Conservation (phyloP, 2,797 vertebrate genomes). For the Borostomias antarcticus region DNA sequence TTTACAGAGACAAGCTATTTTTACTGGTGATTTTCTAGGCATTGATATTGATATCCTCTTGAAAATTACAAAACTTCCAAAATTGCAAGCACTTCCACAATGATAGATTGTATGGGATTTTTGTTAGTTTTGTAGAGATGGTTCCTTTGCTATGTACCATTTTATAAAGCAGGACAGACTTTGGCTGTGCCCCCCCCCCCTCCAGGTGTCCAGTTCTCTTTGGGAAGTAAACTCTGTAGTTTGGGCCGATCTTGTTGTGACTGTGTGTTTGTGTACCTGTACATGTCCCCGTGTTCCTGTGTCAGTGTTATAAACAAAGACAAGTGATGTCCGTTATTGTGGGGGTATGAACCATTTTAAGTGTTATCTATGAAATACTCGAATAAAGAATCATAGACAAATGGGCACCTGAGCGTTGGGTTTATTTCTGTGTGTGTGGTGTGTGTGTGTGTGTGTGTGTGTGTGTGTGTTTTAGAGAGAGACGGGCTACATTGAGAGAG, state of each 20-base stretch:
- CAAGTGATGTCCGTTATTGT: slow-evolving; percentile 81
- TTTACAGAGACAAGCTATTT: slow-evolving; percentile 86
- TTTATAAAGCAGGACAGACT: slow-evolving; percentile 80
- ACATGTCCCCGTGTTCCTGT: slow-evolving; percentile 77
- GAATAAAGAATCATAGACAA: slow-evolving; percentile 78
- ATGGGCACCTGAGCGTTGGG: slow-evolving; percentile 21
- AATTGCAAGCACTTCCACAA: slow-evolving; percentile 79
- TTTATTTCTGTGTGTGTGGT: no score
- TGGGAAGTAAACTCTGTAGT: slow-evolving; percentile 71
- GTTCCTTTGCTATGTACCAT: slow-evolving; percentile 75
- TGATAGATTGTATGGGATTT: slow-evolving; percentile 72
- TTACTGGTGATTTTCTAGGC: slow-evolving; percentile 83
- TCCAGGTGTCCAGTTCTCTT: slow-evolving; percentile 60
- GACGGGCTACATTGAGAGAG: no score
- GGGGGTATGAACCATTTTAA: slow-evolving; percentile 79
- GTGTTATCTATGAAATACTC: slow-evolving; percentile 81
- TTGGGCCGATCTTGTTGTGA: slow-evolving; percentile 71
- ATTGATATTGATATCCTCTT: slow-evolving; percentile 75
- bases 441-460: slow-evolving; percentile 13
- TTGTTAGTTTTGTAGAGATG: slow-evolving; percentile 78
- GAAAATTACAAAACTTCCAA: slow-evolving; percentile 78
- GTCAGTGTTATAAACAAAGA: slow-evolving; percentile 81
- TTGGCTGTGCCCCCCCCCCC: slow-evolving; percentile 76
- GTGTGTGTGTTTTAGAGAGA: slow-evolving; percentile 22
- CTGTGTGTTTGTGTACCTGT: slow-evolving; percentile 81